Conservation (phyloP, 2,113 vertebrate species). For the Setophaga kirtlandii region DNA sequence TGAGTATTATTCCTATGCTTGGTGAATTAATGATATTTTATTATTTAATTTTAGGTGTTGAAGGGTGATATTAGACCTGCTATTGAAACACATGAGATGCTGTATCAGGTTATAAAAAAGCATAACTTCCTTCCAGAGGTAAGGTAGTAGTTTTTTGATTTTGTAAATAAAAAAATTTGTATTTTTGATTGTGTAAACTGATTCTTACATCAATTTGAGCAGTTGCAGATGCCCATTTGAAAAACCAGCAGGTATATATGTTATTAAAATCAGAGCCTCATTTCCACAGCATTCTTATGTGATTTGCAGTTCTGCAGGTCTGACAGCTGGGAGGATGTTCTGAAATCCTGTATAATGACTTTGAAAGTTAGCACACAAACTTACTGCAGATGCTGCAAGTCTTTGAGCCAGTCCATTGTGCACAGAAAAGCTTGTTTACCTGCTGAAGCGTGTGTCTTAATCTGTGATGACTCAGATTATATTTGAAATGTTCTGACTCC, state of each 20-base stretch:
- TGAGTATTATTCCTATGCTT: background rate
- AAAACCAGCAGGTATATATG: background rate
- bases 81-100: conserved; percentile 99
- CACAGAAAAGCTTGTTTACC: background rate
- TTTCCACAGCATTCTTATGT: background rate
- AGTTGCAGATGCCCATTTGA: background rate
- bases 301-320: background rate
- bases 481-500: background rate
- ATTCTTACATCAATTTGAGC: background rate
- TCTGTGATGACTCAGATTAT: background rate
- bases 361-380: background rate
- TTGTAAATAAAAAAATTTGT: background rate
- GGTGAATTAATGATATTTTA: background rate
- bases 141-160: conserved; percentile 15
- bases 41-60: conserved; percentile 82
- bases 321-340: background rate
- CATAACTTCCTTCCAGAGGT: conserved; percentile 99
- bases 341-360: background rate
- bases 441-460: background rate
- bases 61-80: conserved; percentile 98
- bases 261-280: background rate
- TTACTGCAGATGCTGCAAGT: background rate
- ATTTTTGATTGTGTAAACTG: background rate
- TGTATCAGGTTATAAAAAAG: conserved; percentile 99
- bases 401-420: background rate